phyloP scores from a whole-genome alignment of 2,888 invertebrate species.

The Philonicus albiceps region DNA sequence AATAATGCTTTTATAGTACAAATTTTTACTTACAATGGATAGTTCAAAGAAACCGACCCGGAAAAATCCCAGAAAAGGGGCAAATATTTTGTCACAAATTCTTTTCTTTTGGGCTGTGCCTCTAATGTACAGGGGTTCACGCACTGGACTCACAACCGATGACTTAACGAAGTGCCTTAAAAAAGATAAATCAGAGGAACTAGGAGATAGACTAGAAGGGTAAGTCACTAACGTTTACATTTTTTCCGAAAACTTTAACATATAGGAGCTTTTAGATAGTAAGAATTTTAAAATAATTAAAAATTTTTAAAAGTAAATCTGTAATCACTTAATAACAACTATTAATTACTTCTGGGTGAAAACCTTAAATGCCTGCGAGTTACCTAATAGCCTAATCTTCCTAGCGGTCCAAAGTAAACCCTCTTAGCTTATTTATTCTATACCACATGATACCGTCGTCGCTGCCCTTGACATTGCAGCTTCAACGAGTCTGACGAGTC shows the following conservation, averaged over 20 bases:
- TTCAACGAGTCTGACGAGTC: neutral
- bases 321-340: too few species aligned
- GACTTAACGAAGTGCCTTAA: constrained; percentile 75
- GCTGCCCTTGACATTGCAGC: neutral
- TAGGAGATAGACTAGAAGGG: constrained; percentile 61
- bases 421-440: neutral
- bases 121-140: constrained; percentile 57
- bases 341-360: too few species aligned
- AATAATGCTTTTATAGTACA: neutral
- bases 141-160: constrained; percentile 66
- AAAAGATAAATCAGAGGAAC: constrained; percentile 65
- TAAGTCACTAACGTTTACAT: constrained; percentile 49
- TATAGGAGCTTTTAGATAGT: too few species aligned
- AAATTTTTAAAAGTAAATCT: too few species aligned
- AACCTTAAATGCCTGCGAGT: too few species aligned
- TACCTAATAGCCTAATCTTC: neutral
- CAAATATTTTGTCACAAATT: constrained; percentile 59
- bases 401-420: neutral
- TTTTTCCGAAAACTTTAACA: too few species aligned
- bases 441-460: neutral
- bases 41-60: constrained; percentile 59
- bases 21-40: constrained; percentile 55
- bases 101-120: constrained; percentile 62
- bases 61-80: constrained; percentile 59
- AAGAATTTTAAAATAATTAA: too few species aligned